A percentile compares a stretch with the other conserved stretches of the same genome.
phyloP scores from a whole-genome alignment of 1,140 invertebrate species.

The Tyrophagus putrescentiae region DNA sequence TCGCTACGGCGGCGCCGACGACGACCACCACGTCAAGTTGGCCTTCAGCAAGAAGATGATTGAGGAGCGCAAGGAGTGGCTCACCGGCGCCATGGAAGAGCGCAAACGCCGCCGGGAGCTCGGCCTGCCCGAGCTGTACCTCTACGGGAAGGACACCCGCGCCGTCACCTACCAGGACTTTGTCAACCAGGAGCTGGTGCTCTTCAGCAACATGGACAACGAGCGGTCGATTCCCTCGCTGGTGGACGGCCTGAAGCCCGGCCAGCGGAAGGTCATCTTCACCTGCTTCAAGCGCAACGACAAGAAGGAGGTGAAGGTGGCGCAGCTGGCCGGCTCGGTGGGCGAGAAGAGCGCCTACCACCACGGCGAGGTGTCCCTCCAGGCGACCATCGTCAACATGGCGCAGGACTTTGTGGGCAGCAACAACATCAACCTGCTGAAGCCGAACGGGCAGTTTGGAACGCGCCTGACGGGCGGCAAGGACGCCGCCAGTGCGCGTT shows the following conservation, averaged over 20 bases:
- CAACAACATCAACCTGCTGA: slow-evolving; percentile 92
- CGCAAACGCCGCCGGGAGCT: slow-evolving; percentile 73
- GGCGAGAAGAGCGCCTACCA: slow-evolving; percentile 95
- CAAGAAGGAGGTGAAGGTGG: slow-evolving; percentile 92
- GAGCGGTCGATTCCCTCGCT: slow-evolving; percentile 85
- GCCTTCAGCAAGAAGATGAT: slow-evolving; percentile 93
- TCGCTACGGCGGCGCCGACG: slow-evolving; percentile 62
- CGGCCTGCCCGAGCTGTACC: slow-evolving; percentile 68
- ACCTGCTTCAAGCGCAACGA: slow-evolving; percentile 94
- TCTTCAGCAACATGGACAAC: slow-evolving; percentile 95
- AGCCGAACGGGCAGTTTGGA: slow-evolving; percentile 94
- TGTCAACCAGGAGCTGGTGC: slow-evolving; percentile 87
- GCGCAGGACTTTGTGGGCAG: slow-evolving; percentile 97
- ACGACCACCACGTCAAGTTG: slow-evolving; percentile 84
- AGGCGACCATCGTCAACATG: slow-evolving; percentile 89
- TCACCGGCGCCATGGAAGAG: slow-evolving; percentile 91
- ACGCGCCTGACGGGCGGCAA: slow-evolving; percentile 46
- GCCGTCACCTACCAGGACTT: slow-evolving; percentile 79
- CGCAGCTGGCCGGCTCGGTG: slow-evolving; percentile 90
- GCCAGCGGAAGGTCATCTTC: slow-evolving; percentile 84
- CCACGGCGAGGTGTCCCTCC: slow-evolving; percentile 88
- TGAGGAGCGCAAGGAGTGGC: slow-evolving; percentile 91
- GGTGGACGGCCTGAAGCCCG: slow-evolving; percentile 94
- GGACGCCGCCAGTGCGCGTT: slow-evolving; percentile 91
- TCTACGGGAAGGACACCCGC: slow-evolving; percentile 83